Percentiles rank a stretch among this genome's conserved stretches.
Conservation (phyloP, 2,113 vertebrate genomes). For the Menidia beryllina region DNA sequence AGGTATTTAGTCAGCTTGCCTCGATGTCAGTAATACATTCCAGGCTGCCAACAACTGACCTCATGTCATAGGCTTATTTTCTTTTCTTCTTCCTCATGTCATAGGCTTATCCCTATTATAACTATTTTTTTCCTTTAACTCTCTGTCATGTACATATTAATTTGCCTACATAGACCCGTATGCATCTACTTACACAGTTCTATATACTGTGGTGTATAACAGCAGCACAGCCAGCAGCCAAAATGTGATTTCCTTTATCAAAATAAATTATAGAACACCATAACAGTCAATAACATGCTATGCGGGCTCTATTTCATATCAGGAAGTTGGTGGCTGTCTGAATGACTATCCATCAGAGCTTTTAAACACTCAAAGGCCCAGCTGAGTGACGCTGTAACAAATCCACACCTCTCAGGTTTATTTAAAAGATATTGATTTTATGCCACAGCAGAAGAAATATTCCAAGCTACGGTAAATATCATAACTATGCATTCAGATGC, state of each 20-base stretch:
- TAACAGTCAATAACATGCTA: conserved; percentile 71
- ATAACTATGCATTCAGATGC: conserved; percentile 67
- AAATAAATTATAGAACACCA: conserved; percentile 76
- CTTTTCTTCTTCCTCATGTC: conserved; percentile 42
- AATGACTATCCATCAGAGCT: conserved; percentile 70
- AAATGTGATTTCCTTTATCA: conserved; percentile 70
- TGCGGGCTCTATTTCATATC: conserved; percentile 72
- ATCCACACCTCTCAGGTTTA: conserved; percentile 69
- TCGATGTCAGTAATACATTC: conserved; percentile 53
- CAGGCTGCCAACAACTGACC: conserved; percentile 50
- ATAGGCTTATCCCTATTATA: conserved; percentile 24
- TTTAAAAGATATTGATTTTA: conserved; percentile 78
- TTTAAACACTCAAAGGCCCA: conserved; percentile 58
- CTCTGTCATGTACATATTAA: conserved; percentile 6
- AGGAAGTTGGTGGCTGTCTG: conserved; percentile 68
- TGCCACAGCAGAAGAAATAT: conserved; percentile 66
- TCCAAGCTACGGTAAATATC: conserved; percentile 66
- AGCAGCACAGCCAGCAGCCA: conserved; percentile 61
- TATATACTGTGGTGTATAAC: conserved; percentile 33
- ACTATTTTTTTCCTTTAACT: conserved; percentile 22
- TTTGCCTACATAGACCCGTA: conserved; percentile 23
- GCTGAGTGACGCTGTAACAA: conserved; percentile 54
- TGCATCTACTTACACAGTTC: conserved; percentile 2
- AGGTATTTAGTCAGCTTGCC: conserved; percentile 50
- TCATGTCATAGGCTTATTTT: conserved; percentile 26